phyloP scores from a whole-genome alignment of 2,888 invertebrate species.

The Ethmia dodecea region DNA sequence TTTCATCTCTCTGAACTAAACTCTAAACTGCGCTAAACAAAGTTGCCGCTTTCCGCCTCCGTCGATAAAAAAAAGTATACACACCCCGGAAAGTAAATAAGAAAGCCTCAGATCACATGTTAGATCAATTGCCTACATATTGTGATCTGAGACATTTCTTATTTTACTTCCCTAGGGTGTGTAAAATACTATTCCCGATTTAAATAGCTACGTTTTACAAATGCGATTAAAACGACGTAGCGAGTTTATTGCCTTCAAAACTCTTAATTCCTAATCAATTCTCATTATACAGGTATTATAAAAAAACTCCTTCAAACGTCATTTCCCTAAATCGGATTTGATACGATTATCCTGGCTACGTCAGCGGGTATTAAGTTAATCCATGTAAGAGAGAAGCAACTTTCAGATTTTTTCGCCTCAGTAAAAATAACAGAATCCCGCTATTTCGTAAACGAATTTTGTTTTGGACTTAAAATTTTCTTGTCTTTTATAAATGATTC shows the following conservation, averaged over 20 bases:
- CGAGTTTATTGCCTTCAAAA: neutral
- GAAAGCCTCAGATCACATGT: no score
- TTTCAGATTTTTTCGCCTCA: neutral
- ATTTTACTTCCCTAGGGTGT: no score
- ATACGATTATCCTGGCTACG: neutral
- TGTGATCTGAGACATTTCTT: no score
- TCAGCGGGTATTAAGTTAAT: neutral
- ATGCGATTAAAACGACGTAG: neutral
- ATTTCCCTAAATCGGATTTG: neutral
- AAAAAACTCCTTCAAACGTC: neutral
- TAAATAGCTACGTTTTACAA: no score
- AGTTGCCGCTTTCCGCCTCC: no score
- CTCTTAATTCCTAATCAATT: neutral
- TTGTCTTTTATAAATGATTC: neutral
- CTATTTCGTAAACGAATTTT: neutral
- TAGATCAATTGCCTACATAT: no score
- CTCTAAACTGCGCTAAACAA: no score
- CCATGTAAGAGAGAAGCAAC: neutral
- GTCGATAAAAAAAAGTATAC: no score
- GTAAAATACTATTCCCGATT: no score
- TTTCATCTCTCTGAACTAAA: no score
- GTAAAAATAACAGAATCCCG: neutral
- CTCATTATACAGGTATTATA: neutral
- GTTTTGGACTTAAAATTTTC: no score
- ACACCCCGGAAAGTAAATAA: no score